phyloP scores from a whole-genome alignment of 2,797 vertebrate species.

The Gymnothorax reevesii region DNA sequence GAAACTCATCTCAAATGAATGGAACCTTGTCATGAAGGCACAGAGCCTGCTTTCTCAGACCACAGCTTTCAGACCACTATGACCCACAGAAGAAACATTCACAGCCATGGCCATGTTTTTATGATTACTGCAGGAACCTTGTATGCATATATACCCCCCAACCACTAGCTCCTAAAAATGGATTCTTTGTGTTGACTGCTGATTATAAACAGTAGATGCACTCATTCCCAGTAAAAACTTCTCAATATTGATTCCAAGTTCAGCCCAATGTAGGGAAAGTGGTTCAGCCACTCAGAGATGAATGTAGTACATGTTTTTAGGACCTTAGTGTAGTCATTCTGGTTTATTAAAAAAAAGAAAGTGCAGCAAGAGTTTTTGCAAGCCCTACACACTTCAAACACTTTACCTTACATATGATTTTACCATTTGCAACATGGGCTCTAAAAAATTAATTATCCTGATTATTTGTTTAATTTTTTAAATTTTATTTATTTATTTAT shows the following conservation, averaged over 20 bases:
- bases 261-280: background rate
- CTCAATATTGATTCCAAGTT: background rate
- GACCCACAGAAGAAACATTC: slow-evolving; percentile 27
- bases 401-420: background rate
- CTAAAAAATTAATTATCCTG: background rate
- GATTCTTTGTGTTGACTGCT: slow-evolving; percentile 17
- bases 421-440: background rate
- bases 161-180: slow-evolving; percentile 2
- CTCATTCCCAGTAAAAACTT: slow-evolving; percentile 8
- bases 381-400: slow-evolving; percentile 5
- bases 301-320: background rate
- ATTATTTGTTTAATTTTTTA: background rate
- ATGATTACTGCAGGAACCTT: slow-evolving; percentile 25
- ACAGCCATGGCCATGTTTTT: slow-evolving; percentile 13
- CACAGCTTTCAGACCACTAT: background rate
- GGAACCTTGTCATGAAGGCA: slow-evolving; percentile 15
- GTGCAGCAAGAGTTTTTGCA: background rate
- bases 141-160: slow-evolving; percentile 7
- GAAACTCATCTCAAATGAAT: slow-evolving; percentile 13
- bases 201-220: slow-evolving; percentile 27
- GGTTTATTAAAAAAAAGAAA: background rate
- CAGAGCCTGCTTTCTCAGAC: slow-evolving; percentile 22
- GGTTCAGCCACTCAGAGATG: slow-evolving; percentile 6
- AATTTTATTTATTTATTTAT: background rate
- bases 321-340: background rate